phyloP scores from a whole-genome alignment of 2,797 vertebrate species.

The Margarornis squamiger region DNA sequence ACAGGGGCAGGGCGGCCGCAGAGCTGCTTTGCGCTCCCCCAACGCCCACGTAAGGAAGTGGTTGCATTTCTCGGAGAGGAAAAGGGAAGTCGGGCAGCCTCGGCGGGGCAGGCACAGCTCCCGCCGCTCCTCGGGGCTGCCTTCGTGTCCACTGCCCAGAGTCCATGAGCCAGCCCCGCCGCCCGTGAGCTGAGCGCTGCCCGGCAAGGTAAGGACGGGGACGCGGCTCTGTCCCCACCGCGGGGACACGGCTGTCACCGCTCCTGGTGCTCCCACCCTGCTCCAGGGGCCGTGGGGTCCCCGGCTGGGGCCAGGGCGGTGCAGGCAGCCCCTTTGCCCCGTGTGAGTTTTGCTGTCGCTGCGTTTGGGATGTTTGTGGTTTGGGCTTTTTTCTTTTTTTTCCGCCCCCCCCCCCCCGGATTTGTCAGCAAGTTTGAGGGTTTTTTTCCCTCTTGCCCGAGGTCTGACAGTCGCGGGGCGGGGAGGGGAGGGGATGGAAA shows the following conservation, averaged over 20 bases:
- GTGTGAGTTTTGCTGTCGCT: neutral
- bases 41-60: constrained; percentile 83
- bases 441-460: neutral
- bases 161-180: constrained; percentile 83
- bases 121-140: constrained; percentile 26
- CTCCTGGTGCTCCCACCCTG: neutral
- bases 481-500: neutral
- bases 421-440: neutral
- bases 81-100: constrained; percentile 75
- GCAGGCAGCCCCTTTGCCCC: neutral
- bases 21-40: constrained; percentile 56
- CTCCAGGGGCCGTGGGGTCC: neutral
- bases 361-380: rapidly evolving
- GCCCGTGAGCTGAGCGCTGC: neutral
- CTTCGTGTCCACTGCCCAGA: constrained; percentile 92
- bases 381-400: neutral
- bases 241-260: neutral
- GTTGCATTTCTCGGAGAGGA: constrained; percentile 76
- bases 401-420: too few species aligned
- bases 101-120: constrained; percentile 2
- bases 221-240: neutral
- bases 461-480: neutral
- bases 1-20: constrained; percentile 29
- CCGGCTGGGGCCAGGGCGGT: neutral
- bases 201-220: constrained; percentile 18